Evolutionary conservation across 2,888 invertebrate genomes (phyloP).

Genomic region (Conchocele bisecta): DNA sequence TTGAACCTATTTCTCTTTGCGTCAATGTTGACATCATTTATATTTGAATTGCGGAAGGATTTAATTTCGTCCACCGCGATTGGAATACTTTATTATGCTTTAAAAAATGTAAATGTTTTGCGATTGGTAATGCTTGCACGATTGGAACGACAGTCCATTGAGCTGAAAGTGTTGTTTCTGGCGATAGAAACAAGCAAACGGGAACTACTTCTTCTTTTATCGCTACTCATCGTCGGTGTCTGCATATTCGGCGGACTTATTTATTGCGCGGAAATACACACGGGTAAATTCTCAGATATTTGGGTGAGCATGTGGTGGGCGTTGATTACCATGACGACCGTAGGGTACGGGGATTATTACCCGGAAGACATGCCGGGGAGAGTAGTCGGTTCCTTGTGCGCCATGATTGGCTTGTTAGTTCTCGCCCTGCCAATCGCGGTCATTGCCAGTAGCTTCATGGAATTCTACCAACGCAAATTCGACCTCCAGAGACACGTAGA

Average conservation of each 20-base stretch:
- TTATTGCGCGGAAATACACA: constrained; percentile 9
- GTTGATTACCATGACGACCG: neutral
- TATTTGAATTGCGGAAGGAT: constrained; percentile 5
- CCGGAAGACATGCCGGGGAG: neutral
- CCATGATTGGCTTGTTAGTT: neutral
- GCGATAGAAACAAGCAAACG: neutral
- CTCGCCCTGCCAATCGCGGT: constrained; percentile 6
- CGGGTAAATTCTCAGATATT: neutral
- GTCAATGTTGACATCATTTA: neutral
- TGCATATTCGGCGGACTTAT: constrained; percentile 10
- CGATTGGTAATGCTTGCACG: neutral
- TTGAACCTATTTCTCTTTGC: neutral
- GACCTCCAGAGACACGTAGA: neutral
- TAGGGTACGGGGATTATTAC: constrained; percentile 2
- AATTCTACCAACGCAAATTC: neutral
- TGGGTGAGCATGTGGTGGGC: constrained; percentile 2
- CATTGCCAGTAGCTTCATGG: neutral
- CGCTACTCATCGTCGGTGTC: neutral
- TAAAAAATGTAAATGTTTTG: neutral
- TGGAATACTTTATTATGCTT: neutral
- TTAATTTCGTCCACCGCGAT: neutral
- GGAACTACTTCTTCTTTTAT: neutral
- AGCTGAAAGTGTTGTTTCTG: neutral
- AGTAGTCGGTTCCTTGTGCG: neutral
- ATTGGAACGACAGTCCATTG: constrained; percentile 3